Percentiles rank a stretch among this genome's conserved stretches.
phyloP scores from a whole-genome alignment of 2,797 vertebrate genomes.

The Pipistrellus nathusii region DNA sequence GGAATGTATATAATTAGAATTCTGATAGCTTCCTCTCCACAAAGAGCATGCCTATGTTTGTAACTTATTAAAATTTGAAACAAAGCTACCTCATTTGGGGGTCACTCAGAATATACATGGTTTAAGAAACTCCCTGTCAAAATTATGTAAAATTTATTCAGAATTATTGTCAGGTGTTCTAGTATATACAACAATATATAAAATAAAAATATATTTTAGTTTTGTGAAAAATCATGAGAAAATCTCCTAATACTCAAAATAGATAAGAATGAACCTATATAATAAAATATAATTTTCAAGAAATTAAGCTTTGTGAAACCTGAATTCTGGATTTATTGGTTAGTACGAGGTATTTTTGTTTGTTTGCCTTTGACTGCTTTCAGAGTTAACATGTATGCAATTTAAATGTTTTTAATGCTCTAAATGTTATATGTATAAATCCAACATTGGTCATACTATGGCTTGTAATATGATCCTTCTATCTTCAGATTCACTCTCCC shows the following conservation, averaged over 20 bases:
- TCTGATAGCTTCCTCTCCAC: not conserved
- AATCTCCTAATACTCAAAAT: not conserved
- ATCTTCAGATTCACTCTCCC: not conserved
- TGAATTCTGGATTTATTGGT: not conserved
- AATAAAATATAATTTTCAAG: not conserved
- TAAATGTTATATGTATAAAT: not conserved
- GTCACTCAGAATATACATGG: not conserved
- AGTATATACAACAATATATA: not conserved
- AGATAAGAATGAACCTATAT: not conserved
- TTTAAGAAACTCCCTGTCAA: not conserved
- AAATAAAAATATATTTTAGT: not conserved
- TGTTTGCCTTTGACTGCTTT: not conserved
- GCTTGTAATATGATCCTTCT: not conserved
- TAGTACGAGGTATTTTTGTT: not conserved
- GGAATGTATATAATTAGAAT: not conserved
- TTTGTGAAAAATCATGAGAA: not conserved
- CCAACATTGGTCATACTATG: not conserved
- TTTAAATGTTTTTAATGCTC: not conserved
- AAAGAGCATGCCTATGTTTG: not conserved
- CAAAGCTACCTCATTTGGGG: not conserved
- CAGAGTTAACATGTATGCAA: not conserved
- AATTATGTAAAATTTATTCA: not conserved
- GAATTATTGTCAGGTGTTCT: not conserved
- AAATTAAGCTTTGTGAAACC: not conserved
- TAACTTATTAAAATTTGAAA: not conserved